Evolutionary conservation across 2,888 invertebrate genomes (phyloP).

Genomic region (Ariolimax columbianus): DNA sequence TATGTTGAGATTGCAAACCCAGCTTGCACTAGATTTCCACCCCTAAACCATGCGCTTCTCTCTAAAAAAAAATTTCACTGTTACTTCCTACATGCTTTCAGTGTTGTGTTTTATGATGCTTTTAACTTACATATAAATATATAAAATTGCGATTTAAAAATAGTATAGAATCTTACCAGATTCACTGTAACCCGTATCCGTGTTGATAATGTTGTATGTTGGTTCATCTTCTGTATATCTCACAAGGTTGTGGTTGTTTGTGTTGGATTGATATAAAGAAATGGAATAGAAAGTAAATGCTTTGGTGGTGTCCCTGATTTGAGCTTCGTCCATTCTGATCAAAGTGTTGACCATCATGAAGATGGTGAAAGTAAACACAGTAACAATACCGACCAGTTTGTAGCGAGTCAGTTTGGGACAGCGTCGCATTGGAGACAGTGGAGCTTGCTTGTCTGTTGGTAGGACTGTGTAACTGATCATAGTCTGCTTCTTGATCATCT

Average conservation of each 20-base stretch:
- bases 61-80: too few species aligned
- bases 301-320: not conserved
- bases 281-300: constrained; percentile 12
- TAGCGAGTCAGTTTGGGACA: constrained; percentile 45
- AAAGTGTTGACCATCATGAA: not conserved
- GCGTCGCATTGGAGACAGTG: constrained; percentile 13
- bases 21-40: too few species aligned
- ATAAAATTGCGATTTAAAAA: too few species aligned
- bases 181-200: too few species aligned
- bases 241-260: not conserved
- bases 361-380: not conserved
- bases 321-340: not conserved
- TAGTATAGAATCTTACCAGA: too few species aligned
- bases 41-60: too few species aligned
- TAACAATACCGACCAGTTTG: not conserved
- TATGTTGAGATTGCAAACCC: too few species aligned
- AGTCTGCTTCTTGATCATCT: not conserved
- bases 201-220: too few species aligned
- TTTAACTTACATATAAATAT: too few species aligned
- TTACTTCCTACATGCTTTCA: too few species aligned
- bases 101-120: too few species aligned
- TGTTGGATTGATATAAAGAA: not conserved
- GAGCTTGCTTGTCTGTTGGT: constrained; percentile 9
- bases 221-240: not conserved
- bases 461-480: not conserved